Evolutionary conservation across 2,888 invertebrate species (phyloP), one percentile per base, ranked within the genome.

Genomic region (Drosophila kambysellisi): DNA sequence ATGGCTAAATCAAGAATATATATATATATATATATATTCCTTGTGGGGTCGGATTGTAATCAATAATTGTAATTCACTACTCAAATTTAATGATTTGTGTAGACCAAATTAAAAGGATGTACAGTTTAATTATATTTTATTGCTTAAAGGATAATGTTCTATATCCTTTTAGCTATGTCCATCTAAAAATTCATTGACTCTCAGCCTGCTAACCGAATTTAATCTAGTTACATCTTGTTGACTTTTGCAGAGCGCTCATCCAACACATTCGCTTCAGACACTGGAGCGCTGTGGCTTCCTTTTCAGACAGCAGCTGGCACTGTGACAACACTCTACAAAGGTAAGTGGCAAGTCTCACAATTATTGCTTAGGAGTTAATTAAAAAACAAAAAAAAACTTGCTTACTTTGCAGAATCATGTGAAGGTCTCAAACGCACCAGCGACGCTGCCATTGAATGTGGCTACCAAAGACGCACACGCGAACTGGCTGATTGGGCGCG

Each of bases 231-330:
- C 30, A 17, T 30, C 17, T 39, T 29, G 46, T 4, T 46, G 25
- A 46, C 15, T 39, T 93, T 93, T 81, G 15, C 92, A 96, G 96
- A 96, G 94, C 95, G 95, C 80, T 94, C 95, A 62, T 92, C 87
- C 74, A 93, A 94, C 76, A 82, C 81, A 65, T 92, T 82, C 81
- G 66, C 72, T 53, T 93, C 93, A 53, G 94, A 94, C 85, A 95
- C 95, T 81, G 95, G 95, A 74, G 94, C 95, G 73, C 93, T 96
- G 71, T 96, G 96, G 96, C 92, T 96, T 91, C 96, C 96, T 84
- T 96, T 96, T 93, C 96, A 96, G 93, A 96, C 96, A 86, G 96
- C 96, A 87, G 96, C 96, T 84, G 96, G 96, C 69, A 96, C 96
- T 79, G 96, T 96, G 80, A 96, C 96, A 76, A 94, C 95, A 66